Evolutionary conservation across 23 tunicate species (phyloP).

Genomic region (Trididemnum nubilum): DNA sequence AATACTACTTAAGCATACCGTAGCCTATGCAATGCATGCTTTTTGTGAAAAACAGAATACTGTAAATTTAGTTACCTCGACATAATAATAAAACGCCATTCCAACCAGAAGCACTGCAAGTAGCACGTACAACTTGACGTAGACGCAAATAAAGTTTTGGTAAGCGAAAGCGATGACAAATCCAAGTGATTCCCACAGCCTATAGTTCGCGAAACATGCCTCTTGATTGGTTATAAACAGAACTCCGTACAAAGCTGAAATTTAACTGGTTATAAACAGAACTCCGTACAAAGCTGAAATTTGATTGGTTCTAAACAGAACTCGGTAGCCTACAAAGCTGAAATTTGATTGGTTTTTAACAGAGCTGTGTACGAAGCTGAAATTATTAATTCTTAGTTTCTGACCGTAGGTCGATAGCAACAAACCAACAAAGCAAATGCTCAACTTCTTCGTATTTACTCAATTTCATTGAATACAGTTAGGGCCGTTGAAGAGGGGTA

Average conservation of each 20-base stretch:
- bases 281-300: slow-evolving; percentile 82
- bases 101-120: slow-evolving; percentile 70
- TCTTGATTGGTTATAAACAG: slow-evolving; percentile 63
- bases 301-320: slow-evolving; percentile 53
- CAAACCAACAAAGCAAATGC: no score
- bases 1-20: no score
- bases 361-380: no score
- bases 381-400: no score
- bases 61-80: slow-evolving; percentile 78
- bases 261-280: slow-evolving; percentile 47
- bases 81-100: slow-evolving; percentile 49
- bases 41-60: no score
- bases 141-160: slow-evolving; percentile 56
- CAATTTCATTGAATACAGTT: no score
- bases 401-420: no score
- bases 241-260: slow-evolving; percentile 78
- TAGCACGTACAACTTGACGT: slow-evolving; percentile 52
- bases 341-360: slow-evolving; percentile 37
- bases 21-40: no score
- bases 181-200: slow-evolving; percentile 86
- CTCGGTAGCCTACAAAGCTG: slow-evolving; percentile 86
- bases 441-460: no score
- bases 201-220: slow-evolving; percentile 79
- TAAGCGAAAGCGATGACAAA: slow-evolving; percentile 81
- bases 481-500: no score